A percentile compares a stretch with the other conserved stretches of the same genome.
These are phyloP conservation scores for Alauda arvensis DNA, from an alignment of 2,797 vertebrate genomes.

Conservation along the genomic window DNA sequence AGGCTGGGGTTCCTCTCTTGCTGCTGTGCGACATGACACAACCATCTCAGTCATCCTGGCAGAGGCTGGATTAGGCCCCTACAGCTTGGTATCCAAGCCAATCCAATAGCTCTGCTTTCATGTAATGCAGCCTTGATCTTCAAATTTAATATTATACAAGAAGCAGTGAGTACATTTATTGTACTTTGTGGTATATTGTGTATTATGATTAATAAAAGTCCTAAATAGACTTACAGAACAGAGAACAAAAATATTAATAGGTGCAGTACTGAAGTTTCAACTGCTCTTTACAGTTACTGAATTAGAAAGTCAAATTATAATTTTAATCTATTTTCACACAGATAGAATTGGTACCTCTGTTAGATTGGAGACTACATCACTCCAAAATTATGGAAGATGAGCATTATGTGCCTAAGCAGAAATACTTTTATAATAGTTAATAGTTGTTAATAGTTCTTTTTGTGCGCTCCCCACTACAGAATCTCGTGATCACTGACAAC, in stretches of 20 bases:
- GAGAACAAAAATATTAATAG: background rate
- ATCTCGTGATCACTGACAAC: background rate
- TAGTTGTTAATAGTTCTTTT: background rate
- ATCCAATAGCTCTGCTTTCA: background rate
- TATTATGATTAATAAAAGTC: background rate
- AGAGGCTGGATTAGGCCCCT: background rate
- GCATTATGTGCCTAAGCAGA: background rate
- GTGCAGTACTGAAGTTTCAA: background rate
- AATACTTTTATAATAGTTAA: background rate
- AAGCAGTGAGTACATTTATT: background rate
- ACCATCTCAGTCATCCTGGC: background rate
- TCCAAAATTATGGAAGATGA: background rate
- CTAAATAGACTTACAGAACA: background rate
- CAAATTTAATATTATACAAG: background rate
- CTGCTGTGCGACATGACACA: background rate
- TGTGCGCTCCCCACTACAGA: background rate
- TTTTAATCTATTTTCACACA: background rate
- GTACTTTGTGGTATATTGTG: background rate
- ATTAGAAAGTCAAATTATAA: background rate
- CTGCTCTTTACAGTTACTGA: background rate
- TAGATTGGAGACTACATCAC: background rate
- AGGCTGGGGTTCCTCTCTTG: background rate
- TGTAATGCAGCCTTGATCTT: background rate
- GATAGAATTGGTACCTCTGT: background rate
- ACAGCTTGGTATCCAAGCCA: background rate